Evolutionary conservation across 2,113 vertebrate genomes (phyloP).

Genomic region (Meleagris gallopavo): DNA sequence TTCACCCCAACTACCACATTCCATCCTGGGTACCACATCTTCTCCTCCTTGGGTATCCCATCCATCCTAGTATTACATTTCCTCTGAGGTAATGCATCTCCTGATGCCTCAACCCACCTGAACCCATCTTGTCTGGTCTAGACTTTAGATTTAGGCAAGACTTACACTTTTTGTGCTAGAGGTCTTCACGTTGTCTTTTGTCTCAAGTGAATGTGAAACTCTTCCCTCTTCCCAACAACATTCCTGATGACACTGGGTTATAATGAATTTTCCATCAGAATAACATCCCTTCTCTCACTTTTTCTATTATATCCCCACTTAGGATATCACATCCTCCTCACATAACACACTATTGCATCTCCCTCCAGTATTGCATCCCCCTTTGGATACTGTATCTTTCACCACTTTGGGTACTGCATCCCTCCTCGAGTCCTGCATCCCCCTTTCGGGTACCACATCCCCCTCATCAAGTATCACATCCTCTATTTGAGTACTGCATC

Average conservation of each 20-base stretch:
- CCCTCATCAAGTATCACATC: neutral
- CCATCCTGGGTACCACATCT: neutral
- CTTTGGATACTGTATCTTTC: neutral
- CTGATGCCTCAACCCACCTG: too few species aligned
- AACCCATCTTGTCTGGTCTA: too few species aligned
- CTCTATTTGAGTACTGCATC: too few species aligned
- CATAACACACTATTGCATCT: neutral
- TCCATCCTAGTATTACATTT: too few species aligned
- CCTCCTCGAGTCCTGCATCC: neutral
- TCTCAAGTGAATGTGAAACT: neutral
- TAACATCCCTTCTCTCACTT: neutral
- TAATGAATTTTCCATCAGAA: neutral
- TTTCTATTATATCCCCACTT: neutral
- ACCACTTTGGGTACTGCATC: too few species aligned
- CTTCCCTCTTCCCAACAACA: neutral
- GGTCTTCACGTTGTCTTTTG: too few species aligned
- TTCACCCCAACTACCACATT: too few species aligned
- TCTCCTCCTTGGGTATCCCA: neutral
- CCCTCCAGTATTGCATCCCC: neutral
- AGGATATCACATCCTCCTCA: neutral
- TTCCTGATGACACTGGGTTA: neutral
- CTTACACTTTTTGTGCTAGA: too few species aligned
- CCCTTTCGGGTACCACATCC: neutral
- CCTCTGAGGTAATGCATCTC: accelerated
- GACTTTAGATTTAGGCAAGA: too few species aligned